Evolutionary conservation across 2,888 invertebrate species (phyloP).

Genomic region (Seladonia tumulorum): DNA sequence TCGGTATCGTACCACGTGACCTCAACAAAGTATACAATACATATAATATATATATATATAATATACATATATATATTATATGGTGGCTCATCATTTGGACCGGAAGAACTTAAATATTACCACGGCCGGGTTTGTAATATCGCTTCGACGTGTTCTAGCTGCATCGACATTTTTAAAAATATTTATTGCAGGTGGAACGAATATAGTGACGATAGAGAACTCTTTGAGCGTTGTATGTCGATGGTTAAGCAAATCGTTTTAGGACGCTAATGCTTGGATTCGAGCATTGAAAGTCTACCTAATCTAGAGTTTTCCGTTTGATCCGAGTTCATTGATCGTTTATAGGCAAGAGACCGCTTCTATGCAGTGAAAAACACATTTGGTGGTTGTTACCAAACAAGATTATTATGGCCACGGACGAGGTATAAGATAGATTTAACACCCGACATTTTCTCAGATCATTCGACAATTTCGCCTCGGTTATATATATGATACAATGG

Average conservation of each 20-base stretch:
- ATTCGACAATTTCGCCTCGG: background rate
- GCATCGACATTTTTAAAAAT: constrained; percentile 32
- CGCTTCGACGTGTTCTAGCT: constrained; percentile 41
- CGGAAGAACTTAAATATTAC: constrained; percentile 54
- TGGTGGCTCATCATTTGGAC: constrained; percentile 37
- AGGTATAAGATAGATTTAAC: constrained; percentile 17
- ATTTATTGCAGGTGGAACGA: constrained; percentile 16
- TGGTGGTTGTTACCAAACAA: constrained; percentile 4
- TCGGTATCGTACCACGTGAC: constrained; percentile 18
- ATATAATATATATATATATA: background rate
- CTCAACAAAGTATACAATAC: constrained; percentile 28
- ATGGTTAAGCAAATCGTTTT: background rate
- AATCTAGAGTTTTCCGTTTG: background rate
- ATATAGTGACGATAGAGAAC: constrained; percentile 5
- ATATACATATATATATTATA: background rate
- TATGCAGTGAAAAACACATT: constrained; percentile 4
- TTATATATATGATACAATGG: background rate
- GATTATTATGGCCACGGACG: constrained; percentile 4
- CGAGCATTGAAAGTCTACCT: background rate
- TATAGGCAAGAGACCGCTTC: constrained; percentile 11
- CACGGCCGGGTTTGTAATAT: constrained; percentile 44
- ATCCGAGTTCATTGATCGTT: background rate
- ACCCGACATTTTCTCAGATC: constrained; percentile 7
- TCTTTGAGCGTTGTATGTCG: background rate
- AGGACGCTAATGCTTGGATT: background rate